Conservation (phyloP, 2,888 invertebrate species). For the Bedellia somnulentella region DNA sequence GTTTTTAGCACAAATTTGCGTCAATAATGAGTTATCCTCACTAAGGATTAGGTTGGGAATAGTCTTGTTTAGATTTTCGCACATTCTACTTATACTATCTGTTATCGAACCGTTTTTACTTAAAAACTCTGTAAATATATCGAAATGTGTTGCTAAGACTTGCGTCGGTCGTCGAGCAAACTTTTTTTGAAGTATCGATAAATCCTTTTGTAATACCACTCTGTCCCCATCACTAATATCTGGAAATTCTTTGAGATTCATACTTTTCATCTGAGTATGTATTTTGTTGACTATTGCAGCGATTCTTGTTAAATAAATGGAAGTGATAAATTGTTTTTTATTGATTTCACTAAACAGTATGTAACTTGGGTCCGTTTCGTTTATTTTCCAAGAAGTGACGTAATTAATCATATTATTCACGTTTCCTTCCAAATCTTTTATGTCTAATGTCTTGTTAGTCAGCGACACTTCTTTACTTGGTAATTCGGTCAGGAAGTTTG, state of each 20-base stretch:
- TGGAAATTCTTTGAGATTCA: constrained; percentile 15
- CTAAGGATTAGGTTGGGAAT: constrained; percentile 23
- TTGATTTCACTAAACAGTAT: constrained; percentile 26
- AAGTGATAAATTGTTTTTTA: constrained; percentile 25
- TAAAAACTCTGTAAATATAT: constrained; percentile 31
- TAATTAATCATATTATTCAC: constrained; percentile 23
- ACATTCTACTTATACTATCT: constrained; percentile 22
- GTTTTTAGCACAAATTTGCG: constrained; percentile 31
- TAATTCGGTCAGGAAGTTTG: constrained; percentile 18
- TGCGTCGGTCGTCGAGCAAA: constrained; percentile 34
- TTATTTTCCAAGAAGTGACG: constrained; percentile 19
- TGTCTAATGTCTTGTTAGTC: constrained; percentile 18
- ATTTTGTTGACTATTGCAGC: constrained; percentile 31
- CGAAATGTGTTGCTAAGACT: constrained; percentile 31
- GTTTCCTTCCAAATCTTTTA: constrained; percentile 21
- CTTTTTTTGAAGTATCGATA: constrained; percentile 21
- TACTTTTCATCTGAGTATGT: constrained; percentile 16
- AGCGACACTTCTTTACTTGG: constrained; percentile 16
- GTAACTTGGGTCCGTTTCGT: constrained; percentile 22
- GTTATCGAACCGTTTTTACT: constrained; percentile 23
- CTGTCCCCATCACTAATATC: constrained; percentile 17
- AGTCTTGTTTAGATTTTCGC: constrained; percentile 23
- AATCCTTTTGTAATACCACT: constrained; percentile 19
- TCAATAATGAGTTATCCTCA: constrained; percentile 23
- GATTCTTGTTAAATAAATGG: constrained; percentile 32